phyloP scores from a whole-genome alignment of 2,113 vertebrate genomes.

The Cisticola juncidis region DNA sequence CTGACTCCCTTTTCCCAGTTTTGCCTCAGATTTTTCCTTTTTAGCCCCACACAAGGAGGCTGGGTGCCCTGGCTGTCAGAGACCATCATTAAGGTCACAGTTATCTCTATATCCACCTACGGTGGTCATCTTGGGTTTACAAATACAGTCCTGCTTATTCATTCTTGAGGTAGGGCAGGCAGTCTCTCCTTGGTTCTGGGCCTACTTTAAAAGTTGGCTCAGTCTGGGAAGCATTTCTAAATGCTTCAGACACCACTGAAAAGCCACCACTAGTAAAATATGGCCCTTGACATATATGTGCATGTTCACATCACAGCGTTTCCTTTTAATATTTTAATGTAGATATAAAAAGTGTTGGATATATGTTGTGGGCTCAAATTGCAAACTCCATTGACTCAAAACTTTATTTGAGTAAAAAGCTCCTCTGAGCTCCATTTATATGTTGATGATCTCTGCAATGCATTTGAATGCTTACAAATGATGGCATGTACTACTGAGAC shows the following conservation, averaged over 20 bases:
- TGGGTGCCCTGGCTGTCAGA: background rate
- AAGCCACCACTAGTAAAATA: background rate
- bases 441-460: background rate
- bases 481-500: background rate
- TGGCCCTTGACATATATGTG: background rate
- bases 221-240: background rate
- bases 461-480: background rate
- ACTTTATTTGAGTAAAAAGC: background rate
- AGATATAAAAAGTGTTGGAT: background rate
- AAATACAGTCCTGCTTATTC: background rate
- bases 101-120: background rate
- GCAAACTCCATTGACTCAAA: background rate
- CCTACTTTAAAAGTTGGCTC: background rate
- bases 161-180: background rate
- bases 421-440: background rate
- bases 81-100: background rate
- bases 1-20: background rate
- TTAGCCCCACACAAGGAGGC: background rate
- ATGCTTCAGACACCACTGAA: background rate
- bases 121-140: background rate
- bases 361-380: background rate
- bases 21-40: background rate
- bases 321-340: background rate
- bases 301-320: rapidly evolving
- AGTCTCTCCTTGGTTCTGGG: background rate